Conservation (phyloP, 2,113 vertebrate genomes). For the Lontra canadensis region DNA sequence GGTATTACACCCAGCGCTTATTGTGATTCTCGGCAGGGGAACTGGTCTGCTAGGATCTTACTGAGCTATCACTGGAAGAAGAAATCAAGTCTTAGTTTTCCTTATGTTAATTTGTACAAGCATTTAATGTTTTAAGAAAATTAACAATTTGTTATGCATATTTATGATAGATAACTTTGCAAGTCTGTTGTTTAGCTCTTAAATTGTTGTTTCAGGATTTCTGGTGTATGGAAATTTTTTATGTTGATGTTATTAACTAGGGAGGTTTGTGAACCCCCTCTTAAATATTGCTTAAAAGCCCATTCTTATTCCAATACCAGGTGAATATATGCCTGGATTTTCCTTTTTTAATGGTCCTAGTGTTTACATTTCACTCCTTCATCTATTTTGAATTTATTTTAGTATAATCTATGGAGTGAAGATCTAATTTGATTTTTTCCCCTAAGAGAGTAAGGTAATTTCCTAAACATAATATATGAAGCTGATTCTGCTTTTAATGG, state of each 20-base stretch:
- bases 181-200: not conserved
- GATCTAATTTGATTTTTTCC: not conserved
- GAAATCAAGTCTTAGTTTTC: not conserved
- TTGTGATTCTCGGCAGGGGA: not conserved
- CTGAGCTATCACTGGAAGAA: not conserved
- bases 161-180: not conserved
- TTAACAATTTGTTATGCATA: not conserved
- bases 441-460: not conserved
- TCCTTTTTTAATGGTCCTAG: not conserved
- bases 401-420: not conserved
- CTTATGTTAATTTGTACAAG: not conserved
- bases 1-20: not conserved
- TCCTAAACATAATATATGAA: not conserved
- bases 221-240: not conserved
- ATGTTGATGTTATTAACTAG: not conserved
- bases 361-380: not conserved
- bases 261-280: not conserved
- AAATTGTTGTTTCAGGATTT: not conserved
- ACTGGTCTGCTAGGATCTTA: not conserved
- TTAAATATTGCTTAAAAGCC: not conserved
- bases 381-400: not conserved
- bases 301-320: not conserved
- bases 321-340: not conserved
- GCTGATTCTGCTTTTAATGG: not conserved
- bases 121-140: not conserved